Evolutionary conservation across 1,140 invertebrate species (phyloP).

Genomic region (Limonius californicus): DNA sequence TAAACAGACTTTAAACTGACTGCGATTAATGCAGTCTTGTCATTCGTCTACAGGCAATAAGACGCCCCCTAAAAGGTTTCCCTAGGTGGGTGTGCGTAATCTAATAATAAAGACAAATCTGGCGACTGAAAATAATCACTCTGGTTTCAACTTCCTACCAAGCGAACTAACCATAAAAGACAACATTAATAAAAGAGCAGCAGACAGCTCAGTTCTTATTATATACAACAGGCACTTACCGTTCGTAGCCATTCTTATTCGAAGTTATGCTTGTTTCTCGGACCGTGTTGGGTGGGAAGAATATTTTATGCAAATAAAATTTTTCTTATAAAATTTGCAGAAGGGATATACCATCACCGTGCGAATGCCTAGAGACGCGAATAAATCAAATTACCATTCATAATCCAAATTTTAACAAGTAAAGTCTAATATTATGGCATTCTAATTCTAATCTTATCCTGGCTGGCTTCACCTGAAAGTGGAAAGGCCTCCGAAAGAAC

Average conservation of each 20-base stretch:
- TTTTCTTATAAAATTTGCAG: not conserved
- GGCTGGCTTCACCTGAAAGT: slow-evolving; percentile 14
- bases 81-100: too few species aligned
- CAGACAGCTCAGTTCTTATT: too few species aligned
- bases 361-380: not conserved
- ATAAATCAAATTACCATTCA: slow-evolving; percentile 8
- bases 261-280: not conserved
- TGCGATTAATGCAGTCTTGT: too few species aligned
- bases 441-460: slow-evolving; percentile 12
- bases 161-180: too few species aligned
- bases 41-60: too few species aligned
- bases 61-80: too few species aligned
- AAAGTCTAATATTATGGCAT: slow-evolving; percentile 14
- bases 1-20: too few species aligned
- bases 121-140: too few species aligned
- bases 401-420: slow-evolving; percentile 14
- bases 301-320: not conserved
- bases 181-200: too few species aligned
- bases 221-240: too few species aligned
- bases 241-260: not conserved
- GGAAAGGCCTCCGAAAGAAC: slow-evolving; percentile 15
- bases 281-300: not conserved
- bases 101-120: too few species aligned
- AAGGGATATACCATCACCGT: not conserved
- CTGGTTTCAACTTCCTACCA: too few species aligned